phyloP scores from a whole-genome alignment of 2,888 invertebrate genomes.

The Nomada flava region DNA sequence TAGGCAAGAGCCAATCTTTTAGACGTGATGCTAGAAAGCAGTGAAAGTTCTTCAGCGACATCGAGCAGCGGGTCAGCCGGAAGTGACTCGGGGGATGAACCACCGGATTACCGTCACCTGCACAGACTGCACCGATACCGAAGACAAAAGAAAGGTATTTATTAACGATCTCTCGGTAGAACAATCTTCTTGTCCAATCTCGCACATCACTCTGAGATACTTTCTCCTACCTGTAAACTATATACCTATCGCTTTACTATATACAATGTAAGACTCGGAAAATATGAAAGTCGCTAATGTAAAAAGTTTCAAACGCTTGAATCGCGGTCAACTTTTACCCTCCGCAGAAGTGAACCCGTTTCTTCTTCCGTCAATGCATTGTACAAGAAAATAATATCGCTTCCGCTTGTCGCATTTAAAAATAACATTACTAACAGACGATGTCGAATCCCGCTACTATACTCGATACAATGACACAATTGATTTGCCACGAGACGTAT shows the following conservation, averaged over 20 bases:
- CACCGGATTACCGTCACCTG: constrained; percentile 89
- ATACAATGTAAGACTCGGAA: constrained; percentile 6
- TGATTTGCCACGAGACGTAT: neutral
- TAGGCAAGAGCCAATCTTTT: constrained; percentile 91
- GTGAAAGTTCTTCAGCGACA: constrained; percentile 88
- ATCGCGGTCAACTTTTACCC: constrained; percentile 1
- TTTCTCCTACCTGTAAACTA: constrained; percentile 16
- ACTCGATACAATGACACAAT: neutral
- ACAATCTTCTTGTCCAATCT: constrained; percentile 39
- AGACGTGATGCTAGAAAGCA: constrained; percentile 92
- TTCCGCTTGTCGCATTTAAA: constrained; percentile 53
- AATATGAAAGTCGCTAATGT: neutral
- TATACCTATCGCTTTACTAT: constrained; percentile 31
- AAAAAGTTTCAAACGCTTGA: neutral
- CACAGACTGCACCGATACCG: constrained; percentile 89
- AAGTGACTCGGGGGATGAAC: constrained; percentile 87
- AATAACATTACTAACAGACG: constrained; percentile 40
- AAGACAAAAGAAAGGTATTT: constrained; percentile 91
- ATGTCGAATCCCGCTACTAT: constrained; percentile 36
- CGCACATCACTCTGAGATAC: constrained; percentile 47
- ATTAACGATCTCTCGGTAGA: constrained; percentile 11
- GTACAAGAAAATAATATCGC: constrained; percentile 34
- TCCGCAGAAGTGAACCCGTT: constrained; percentile 6
- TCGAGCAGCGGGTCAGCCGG: constrained; percentile 88
- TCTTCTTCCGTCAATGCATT: constrained; percentile 25